Base-by-base conservation (phyloP, 2,888 invertebrate genomes). In the Hemaris fuciformis region DNA sequence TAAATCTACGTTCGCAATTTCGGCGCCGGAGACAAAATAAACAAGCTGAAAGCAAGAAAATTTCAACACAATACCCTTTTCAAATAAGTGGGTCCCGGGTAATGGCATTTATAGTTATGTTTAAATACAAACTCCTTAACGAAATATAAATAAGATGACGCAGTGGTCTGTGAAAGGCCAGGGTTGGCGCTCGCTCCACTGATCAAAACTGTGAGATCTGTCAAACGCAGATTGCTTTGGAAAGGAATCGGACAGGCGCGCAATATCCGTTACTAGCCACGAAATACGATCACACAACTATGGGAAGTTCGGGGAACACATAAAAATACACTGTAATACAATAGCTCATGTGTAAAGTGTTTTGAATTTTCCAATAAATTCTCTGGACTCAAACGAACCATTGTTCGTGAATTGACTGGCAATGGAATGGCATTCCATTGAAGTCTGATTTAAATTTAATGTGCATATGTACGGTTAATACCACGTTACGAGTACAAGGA, bases 211-310 rank as follows among this genome's bases (percentile, higher is more conserved):
- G 73, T 69, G 77, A 77, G 80, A 79, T 85, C 82, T 85, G 84
- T 85, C 87, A 84, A 83, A 84, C 77, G 73, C 87, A 87, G 85
- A 84, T 84, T 83, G 81, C 78, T 83, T 80, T 71, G 74, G 71
- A 76, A 83, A 81, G 80, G 74, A 84, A 76, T 80, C 72, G 74
- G 79, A 80, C 76, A 76, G 67, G 76, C 76, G 76, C 68, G 74
- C 80, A 77, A 80, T 83, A 83, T 81, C 79, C 78, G 77, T 71
- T 76, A 75, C 73, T 69, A 72, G 76, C 72, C 73, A 68, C 74
- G 68, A 79, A 78, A 76, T 73, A 66, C 69, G 71, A 74, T 75
- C 72, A 70, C 73, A 73, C 63, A 73, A 53, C 53, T 53, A 31
- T 53, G 48, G 34, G 20, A 10, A 18, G 18, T 38, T 53, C 38